Evolutionary conservation across 2,113 vertebrate species (phyloP).

Genomic region (Anguilla rostrata): DNA sequence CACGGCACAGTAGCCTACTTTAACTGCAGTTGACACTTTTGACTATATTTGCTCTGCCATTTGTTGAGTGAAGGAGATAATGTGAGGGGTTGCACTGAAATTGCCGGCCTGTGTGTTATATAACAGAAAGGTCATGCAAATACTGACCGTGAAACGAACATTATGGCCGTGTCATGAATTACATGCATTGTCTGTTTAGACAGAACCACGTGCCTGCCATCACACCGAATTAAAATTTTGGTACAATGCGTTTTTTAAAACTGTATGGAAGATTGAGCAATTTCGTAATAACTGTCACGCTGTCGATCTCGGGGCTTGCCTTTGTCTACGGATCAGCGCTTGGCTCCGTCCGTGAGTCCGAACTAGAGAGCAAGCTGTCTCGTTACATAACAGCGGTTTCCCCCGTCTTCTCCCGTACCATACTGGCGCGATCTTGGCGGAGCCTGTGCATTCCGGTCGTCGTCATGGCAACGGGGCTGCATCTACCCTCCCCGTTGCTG

Average conservation of each 20-base stretch:
- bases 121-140: neutral
- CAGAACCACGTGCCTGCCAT: neutral
- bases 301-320: neutral
- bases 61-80: neutral
- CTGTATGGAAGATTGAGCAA: neutral
- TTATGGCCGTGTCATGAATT: neutral
- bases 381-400: neutral
- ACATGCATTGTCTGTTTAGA: neutral
- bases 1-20: neutral
- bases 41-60: neutral
- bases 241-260: neutral
- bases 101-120: neutral
- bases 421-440: neutral
- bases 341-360: neutral
- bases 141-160: neutral
- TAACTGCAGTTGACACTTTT: neutral
- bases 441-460: constrained; percentile 20
- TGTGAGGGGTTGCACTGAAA: neutral
- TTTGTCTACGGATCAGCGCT: neutral
- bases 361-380: neutral
- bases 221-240: neutral
- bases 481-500: neutral
- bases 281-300: neutral
- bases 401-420: neutral
- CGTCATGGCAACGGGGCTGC: constrained; percentile 32